Evolutionary conservation across 2,797 vertebrate species (phyloP).

Genomic region (Crypturellus tataupa): DNA sequence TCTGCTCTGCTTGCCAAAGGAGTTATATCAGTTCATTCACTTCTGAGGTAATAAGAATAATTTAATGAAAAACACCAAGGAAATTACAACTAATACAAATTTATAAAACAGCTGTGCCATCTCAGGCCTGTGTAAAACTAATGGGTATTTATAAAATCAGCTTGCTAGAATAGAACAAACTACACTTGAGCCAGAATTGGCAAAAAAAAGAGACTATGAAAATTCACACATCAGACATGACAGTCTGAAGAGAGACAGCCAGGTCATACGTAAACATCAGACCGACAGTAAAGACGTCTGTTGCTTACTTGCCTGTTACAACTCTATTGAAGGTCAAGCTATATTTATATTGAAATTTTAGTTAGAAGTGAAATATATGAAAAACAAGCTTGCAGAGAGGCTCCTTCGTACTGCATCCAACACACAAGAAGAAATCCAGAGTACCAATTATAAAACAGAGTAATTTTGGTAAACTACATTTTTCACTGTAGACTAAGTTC

Average conservation of each 20-base stretch:
- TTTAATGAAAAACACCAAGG: background rate
- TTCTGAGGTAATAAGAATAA: background rate
- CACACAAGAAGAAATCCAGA: background rate
- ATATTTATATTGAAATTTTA: background rate
- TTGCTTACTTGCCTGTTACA: constrained; percentile 22
- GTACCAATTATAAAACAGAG: background rate
- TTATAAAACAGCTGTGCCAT: background rate
- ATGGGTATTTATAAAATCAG: background rate
- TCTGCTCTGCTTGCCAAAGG: background rate
- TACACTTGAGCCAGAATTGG: background rate
- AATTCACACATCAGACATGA: background rate
- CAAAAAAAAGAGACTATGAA: background rate
- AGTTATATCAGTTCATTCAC: background rate
- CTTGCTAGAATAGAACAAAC: background rate
- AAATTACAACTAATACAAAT: background rate
- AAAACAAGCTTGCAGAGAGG: background rate
- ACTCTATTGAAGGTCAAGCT: background rate
- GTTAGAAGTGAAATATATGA: background rate
- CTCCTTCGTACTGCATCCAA: background rate
- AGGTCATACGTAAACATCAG: constrained; percentile 34
- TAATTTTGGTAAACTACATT: background rate
- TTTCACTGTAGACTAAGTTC: background rate
- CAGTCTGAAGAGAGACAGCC: constrained; percentile 29
- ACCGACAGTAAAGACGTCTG: constrained; percentile 5
- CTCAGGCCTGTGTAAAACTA: background rate